Percentiles rank a stretch among this genome's conserved stretches.
Conservation (phyloP, 2,113 vertebrate species). For the Brachionichthys hirsutus region DNA sequence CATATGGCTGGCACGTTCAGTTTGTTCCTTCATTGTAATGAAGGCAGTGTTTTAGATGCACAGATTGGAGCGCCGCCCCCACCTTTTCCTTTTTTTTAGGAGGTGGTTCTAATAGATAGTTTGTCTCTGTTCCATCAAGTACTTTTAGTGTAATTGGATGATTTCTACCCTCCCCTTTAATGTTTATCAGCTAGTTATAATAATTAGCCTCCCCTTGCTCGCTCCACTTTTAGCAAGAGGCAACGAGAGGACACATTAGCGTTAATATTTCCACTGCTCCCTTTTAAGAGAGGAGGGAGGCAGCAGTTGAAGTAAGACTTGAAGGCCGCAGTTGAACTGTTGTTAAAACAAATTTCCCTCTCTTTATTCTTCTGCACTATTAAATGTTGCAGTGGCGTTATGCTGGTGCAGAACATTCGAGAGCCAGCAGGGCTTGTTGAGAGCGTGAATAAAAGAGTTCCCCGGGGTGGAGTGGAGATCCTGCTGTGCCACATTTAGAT, state of each 20-base stretch:
- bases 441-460: conserved; percentile 67
- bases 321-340: conserved; percentile 27
- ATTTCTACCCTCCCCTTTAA: conserved; percentile 20
- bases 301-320: conserved; percentile 36
- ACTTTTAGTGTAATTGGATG: conserved; percentile 37
- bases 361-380: conserved; percentile 70
- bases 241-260: conserved; percentile 35
- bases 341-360: conserved; percentile 58
- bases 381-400: conserved; percentile 67
- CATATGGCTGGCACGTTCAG: conserved; percentile 4
- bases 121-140: conserved; percentile 9
- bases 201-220: conserved; percentile 57
- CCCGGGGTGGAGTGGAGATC: conserved; percentile 59
- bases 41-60: background rate
- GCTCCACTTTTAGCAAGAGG: conserved; percentile 38
- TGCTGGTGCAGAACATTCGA: conserved; percentile 63
- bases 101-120: conserved; percentile 10
- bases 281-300: conserved; percentile 8
- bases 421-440: conserved; percentile 56
- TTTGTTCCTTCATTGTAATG: conserved; percentile 1
- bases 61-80: background rate
- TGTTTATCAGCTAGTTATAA: conserved; percentile 55
- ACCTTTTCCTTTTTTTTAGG: conserved; percentile 2
- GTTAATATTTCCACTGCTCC: conserved; percentile 38
- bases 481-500: conserved; percentile 63